Conservation (phyloP, 2,113 vertebrate species). For the Peromyscus leucopus region DNA sequence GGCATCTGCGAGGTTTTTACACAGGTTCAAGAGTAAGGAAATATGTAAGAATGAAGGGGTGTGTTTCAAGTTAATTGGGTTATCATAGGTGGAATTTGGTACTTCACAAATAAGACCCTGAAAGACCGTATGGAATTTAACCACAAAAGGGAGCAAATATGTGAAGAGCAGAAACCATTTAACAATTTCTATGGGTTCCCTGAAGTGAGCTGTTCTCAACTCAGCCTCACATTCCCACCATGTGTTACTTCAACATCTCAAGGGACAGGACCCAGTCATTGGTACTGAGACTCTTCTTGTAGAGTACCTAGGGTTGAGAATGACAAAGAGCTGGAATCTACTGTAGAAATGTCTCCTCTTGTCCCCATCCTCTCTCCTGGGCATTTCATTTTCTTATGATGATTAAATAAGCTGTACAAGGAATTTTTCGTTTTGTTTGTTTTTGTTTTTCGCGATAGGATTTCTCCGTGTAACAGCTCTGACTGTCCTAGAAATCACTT, state of each 20-base stretch:
- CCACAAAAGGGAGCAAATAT: neutral
- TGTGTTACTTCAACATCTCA: neutral
- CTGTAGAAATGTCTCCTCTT: neutral
- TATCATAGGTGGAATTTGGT: neutral
- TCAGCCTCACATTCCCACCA: neutral
- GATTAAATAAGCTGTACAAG: neutral
- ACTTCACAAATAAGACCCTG: neutral
- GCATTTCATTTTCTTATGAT: neutral
- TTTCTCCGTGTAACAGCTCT: neutral
- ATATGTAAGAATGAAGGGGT: neutral
- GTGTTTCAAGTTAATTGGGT: neutral
- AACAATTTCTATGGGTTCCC: neutral
- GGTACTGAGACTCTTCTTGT: neutral
- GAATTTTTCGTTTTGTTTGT: neutral
- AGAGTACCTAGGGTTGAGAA: neutral
- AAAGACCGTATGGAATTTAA: neutral
- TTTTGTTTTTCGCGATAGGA: neutral
- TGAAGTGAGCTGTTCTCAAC: neutral
- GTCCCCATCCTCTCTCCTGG: neutral
- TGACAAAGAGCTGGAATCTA: neutral
- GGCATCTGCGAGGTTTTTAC: neutral
- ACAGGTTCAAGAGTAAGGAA: conserved; percentile 18
- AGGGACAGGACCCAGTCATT: neutral
- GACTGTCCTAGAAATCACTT: neutral
- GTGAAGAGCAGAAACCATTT: neutral